Conservation (phyloP, 2,888 invertebrate genomes). For the Catocala sponsa region DNA sequence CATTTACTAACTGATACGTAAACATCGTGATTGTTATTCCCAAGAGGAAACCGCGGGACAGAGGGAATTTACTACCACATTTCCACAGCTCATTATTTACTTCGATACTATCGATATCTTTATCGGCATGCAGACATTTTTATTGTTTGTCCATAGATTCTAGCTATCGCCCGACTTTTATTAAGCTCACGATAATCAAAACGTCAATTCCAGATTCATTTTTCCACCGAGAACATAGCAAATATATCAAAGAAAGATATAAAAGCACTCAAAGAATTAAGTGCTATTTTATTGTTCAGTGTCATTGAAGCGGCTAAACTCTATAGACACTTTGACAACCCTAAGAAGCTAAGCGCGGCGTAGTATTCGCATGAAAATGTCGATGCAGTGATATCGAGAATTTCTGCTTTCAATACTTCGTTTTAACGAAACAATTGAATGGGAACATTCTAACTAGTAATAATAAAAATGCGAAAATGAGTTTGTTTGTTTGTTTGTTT, state of each 20-base stretch:
- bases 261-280: slow-evolving; percentile 8
- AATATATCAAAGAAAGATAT: slow-evolving; percentile 5
- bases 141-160: slow-evolving; percentile 10
- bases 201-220: neutral
- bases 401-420: slow-evolving; percentile 57
- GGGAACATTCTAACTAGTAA: too few relatives aligned
- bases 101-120: slow-evolving; percentile 5
- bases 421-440: slow-evolving; percentile 44
- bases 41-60: slow-evolving; percentile 10
- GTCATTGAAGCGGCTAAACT: slow-evolving; percentile 3
- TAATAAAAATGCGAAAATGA: too few relatives aligned
- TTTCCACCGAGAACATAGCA: neutral
- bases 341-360: slow-evolving; percentile 47
- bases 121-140: slow-evolving; percentile 1
- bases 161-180: neutral
- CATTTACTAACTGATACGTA: slow-evolving; percentile 1
- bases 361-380: slow-evolving; percentile 62
- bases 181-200: neutral
- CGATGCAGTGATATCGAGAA: slow-evolving; percentile 64
- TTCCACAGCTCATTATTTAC: slow-evolving; percentile 10
- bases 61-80: slow-evolving; percentile 9
- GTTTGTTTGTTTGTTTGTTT: too few relatives aligned
- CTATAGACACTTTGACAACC: slow-evolving; percentile 43
- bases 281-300: slow-evolving; percentile 11
- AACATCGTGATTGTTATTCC: slow-evolving; percentile 10